phyloP scores from a whole-genome alignment of 2,888 invertebrate genomes.

The Syrista parreyssii region DNA sequence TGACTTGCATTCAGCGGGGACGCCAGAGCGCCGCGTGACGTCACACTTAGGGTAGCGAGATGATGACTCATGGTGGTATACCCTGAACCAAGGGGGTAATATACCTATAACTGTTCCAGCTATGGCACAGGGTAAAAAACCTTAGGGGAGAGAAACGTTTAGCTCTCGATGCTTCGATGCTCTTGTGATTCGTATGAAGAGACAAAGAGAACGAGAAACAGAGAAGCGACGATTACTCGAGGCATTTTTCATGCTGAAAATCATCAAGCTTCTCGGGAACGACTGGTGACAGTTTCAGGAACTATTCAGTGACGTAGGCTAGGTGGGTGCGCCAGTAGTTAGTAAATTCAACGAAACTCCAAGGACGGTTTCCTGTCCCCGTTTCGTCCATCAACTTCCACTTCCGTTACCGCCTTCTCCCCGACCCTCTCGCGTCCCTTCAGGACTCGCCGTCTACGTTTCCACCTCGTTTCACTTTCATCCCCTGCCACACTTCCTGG shows the following conservation, averaged over 20 bases:
- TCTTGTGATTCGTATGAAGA: background rate
- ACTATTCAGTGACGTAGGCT: background rate
- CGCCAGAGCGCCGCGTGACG: constrained; percentile 37
- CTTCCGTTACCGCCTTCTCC: background rate
- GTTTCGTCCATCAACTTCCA: background rate
- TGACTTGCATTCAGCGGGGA: constrained; percentile 37
- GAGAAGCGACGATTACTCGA: background rate
- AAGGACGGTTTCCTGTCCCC: background rate
- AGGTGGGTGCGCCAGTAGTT: background rate
- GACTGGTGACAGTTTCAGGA: background rate
- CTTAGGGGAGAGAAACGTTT: background rate
- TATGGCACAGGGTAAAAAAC: constrained; percentile 8
- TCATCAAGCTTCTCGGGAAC: background rate
- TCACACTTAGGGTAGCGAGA: constrained; percentile 35
- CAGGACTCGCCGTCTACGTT: background rate
- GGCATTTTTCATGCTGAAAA: background rate
- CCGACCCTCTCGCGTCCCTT: background rate
- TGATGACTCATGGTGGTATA: constrained; percentile 43
- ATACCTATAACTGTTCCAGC: constrained; percentile 32
- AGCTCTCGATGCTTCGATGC: background rate
- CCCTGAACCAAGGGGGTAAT: constrained; percentile 31
- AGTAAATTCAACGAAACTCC: background rate
- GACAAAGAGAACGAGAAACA: background rate
- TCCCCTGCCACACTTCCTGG: background rate
- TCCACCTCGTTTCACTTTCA: background rate